phyloP scores from a whole-genome alignment of 92 coral and sea anemone genomes.

The Epizoanthus fatuus region DNA sequence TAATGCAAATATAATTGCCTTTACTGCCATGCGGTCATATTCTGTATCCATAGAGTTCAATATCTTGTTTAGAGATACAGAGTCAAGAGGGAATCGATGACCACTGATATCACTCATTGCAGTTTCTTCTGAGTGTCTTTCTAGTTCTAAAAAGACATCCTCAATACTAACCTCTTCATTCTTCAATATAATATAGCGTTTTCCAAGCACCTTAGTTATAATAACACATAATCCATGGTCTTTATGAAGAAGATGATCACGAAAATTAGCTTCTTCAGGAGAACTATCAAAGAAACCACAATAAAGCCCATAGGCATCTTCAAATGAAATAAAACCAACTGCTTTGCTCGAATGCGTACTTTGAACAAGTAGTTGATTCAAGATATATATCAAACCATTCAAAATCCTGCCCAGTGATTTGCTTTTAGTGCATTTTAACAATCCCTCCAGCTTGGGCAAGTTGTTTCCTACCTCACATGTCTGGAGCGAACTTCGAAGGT shows the following conservation, averaged over 20 bases:
- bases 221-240: conserved; percentile 76
- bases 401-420: no score
- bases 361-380: conserved; percentile 43
- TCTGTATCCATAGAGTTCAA: conserved; percentile 61
- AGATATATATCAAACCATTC: no score
- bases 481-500: conserved; percentile 68
- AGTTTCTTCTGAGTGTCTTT: conserved; percentile 60
- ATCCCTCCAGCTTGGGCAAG: conserved; percentile 60
- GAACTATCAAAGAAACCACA: conserved; percentile 72
- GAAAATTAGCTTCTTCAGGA: conserved; percentile 64
- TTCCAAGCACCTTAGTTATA: conserved; percentile 54
- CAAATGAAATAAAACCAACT: conserved; percentile 64
- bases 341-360: conserved; percentile 41
- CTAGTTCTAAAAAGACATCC: conserved; percentile 65
- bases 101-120: conserved; percentile 44
- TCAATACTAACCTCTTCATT: conserved; percentile 66
- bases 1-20: conserved; percentile 64
- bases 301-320: conserved; percentile 68
- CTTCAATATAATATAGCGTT: conserved; percentile 72
- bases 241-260: conserved; percentile 70
- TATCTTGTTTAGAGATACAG: conserved; percentile 45
- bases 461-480: conserved; percentile 61
- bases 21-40: conserved; percentile 55
- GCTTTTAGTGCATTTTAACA: conserved; percentile 1
- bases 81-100: conserved; percentile 41